A percentile compares a stretch with the other conserved stretches of the same genome.
These are phyloP conservation scores for Mechanitis mazaeus DNA, from an alignment of 2,888 invertebrate genomes.

Conservation along the genomic window DNA sequence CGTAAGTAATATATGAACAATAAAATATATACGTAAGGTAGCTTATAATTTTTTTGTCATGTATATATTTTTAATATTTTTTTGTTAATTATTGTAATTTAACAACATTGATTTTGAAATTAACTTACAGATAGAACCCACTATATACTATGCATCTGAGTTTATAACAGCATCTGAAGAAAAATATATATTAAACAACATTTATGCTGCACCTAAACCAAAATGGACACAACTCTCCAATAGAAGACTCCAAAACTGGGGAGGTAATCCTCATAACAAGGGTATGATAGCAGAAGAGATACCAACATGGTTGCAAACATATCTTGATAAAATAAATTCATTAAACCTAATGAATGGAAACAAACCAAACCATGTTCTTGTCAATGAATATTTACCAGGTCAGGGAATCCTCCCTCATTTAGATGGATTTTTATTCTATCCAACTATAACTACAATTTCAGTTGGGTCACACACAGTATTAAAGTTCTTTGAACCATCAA, in stretches of 20 bases:
- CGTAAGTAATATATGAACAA: conserved; percentile 23
- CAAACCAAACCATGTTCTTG: conserved; percentile 92
- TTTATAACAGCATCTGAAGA: conserved; percentile 88
- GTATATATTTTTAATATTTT: not conserved
- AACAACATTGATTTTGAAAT: not conserved
- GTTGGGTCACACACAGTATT: conserved; percentile 94
- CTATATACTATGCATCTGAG: conserved; percentile 89
- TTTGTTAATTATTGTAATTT: conserved; percentile 1
- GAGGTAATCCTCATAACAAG: conserved; percentile 92
- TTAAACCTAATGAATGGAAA: conserved; percentile 83
- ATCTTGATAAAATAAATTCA: conserved; percentile 81
- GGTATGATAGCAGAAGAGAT: conserved; percentile 90
- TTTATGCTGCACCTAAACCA: conserved; percentile 90
- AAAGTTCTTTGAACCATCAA: conserved; percentile 82
- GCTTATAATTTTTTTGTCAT: not conserved
- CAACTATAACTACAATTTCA: conserved; percentile 93
- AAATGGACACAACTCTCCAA: conserved; percentile 97
- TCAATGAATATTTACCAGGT: conserved; percentile 95
- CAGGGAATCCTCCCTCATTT: conserved; percentile 99
- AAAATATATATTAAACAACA: conserved; percentile 80
- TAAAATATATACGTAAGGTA: not conserved
- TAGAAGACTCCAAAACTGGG: conserved; percentile 97
- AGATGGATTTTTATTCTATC: conserved; percentile 96
- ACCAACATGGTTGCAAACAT: conserved; percentile 88
- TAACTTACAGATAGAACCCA: conserved; percentile 70